Evolutionary conservation across 2,797 vertebrate genomes (phyloP).

Genomic region (Etheostoma perlongum): DNA sequence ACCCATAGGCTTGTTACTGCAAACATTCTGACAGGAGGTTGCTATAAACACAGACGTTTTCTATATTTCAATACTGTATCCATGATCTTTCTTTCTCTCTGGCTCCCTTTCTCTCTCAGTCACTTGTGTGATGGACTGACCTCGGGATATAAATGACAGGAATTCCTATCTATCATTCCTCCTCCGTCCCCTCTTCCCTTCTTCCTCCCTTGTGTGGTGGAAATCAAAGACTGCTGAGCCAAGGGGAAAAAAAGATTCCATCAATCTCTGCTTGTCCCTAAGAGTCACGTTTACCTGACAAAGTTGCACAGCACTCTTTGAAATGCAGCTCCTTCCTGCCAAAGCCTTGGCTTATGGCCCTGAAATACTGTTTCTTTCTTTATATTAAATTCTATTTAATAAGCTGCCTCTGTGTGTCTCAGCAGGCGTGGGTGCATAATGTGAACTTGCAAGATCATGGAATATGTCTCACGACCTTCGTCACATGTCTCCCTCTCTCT

Average conservation of each 20-base stretch:
- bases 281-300: constrained; percentile 83
- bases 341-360: constrained; percentile 76
- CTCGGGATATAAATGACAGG: constrained; percentile 78
- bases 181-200: constrained; percentile 58
- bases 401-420: constrained; percentile 63
- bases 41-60: constrained; percentile 36
- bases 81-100: constrained; percentile 41
- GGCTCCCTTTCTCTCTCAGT: constrained; percentile 43
- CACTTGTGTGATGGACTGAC: constrained; percentile 74
- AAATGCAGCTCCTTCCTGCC: constrained; percentile 77
- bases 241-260: constrained; percentile 80
- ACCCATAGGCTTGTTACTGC: background rate
- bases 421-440: constrained; percentile 55
- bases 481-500: constrained; percentile 62
- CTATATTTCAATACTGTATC: constrained; percentile 36
- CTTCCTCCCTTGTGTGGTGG: constrained; percentile 64
- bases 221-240: constrained; percentile 86
- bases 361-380: constrained; percentile 80
- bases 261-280: constrained; percentile 82
- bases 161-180: constrained; percentile 79
- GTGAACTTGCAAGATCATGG: constrained; percentile 72
- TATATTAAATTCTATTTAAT: constrained; percentile 80
- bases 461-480: constrained; percentile 76
- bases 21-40: constrained; percentile 22
- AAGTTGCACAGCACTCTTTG: constrained; percentile 79